Percentiles rank a stretch among this genome's conserved stretches.
phyloP scores from a whole-genome alignment of 1,140 invertebrate genomes.

The Drosophila kurseongensis region DNA sequence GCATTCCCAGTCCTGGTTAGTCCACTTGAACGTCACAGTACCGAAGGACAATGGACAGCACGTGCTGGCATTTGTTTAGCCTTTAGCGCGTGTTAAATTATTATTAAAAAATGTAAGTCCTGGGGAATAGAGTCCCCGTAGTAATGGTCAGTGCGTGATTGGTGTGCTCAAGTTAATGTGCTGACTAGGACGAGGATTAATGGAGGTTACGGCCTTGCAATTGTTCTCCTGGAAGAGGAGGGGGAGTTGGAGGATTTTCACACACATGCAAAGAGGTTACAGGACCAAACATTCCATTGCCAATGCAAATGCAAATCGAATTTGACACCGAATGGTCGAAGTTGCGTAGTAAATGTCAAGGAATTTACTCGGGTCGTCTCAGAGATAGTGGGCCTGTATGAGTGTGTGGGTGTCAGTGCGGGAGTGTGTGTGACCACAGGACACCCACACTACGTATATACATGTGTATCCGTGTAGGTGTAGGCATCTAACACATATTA shows the following conservation, averaged over 20 bases:
- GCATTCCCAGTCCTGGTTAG: slow-evolving; percentile 6
- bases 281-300: slow-evolving; percentile 28
- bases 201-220: slow-evolving; percentile 48
- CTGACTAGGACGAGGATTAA: slow-evolving; percentile 35
- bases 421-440: slow-evolving; percentile 16
- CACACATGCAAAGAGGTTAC: slow-evolving; percentile 18
- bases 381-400: slow-evolving; percentile 35
- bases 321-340: slow-evolving; percentile 72
- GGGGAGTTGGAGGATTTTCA: slow-evolving; percentile 7
- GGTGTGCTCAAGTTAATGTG: slow-evolving; percentile 24
- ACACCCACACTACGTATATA: slow-evolving; percentile 13
- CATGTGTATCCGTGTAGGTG: slow-evolving; percentile 50
- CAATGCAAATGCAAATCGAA: slow-evolving; percentile 76
- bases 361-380: slow-evolving; percentile 73
- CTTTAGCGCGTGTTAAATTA: slow-evolving; percentile 40
- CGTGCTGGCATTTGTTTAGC: slow-evolving; percentile 48
- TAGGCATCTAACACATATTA: slow-evolving; percentile 73
- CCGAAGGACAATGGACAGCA: slow-evolving; percentile 48
- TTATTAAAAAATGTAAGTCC: slow-evolving; percentile 51
- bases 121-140: slow-evolving; percentile 1
- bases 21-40: slow-evolving; percentile 27
- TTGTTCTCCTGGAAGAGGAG: neutral
- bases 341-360: slow-evolving; percentile 81
- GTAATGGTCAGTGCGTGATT: slow-evolving; percentile 64
- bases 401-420: slow-evolving; percentile 14